These are phyloP conservation scores for Cryptus viduatorius DNA, from an alignment of 2,888 invertebrate genomes.

Conservation along the genomic window DNA sequence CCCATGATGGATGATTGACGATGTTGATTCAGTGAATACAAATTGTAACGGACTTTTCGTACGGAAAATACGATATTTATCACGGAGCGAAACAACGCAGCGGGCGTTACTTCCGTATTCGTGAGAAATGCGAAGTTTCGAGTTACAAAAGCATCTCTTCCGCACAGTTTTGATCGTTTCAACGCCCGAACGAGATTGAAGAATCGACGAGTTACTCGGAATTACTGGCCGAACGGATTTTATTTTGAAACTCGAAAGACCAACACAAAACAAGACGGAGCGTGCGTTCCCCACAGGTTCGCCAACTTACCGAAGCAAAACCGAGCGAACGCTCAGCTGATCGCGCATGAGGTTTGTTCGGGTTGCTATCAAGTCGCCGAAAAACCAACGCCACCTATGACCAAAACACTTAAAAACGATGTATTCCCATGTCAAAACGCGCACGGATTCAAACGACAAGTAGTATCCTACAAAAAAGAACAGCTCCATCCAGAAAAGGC, in stretches of 20 bases:
- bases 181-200: background rate
- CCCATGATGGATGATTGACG: conserved; percentile 72
- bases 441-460: too few species aligned
- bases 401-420: too few species aligned
- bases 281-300: conserved; percentile 11
- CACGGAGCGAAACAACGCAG: background rate
- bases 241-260: conserved; percentile 54
- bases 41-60: conserved; percentile 49
- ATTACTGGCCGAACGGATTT: conserved; percentile 31
- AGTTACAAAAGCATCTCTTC: background rate
- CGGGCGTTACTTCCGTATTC: background rate
- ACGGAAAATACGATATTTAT: background rate
- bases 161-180: background rate
- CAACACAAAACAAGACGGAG: conserved; percentile 33
- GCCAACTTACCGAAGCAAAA: conserved; percentile 16
- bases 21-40: conserved; percentile 15
- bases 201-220: background rate
- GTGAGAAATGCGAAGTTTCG: background rate
- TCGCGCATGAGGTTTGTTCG: background rate
- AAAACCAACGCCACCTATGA: too few species aligned
- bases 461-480: too few species aligned
- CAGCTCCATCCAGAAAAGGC: too few species aligned
- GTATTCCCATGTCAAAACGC: too few species aligned
- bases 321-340: conserved; percentile 30
- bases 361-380: too few species aligned